Percentiles rank a stretch among this genome's conserved stretches.
Conservation (phyloP, 2,888 invertebrate genomes). For the Morinoia aosen region DNA sequence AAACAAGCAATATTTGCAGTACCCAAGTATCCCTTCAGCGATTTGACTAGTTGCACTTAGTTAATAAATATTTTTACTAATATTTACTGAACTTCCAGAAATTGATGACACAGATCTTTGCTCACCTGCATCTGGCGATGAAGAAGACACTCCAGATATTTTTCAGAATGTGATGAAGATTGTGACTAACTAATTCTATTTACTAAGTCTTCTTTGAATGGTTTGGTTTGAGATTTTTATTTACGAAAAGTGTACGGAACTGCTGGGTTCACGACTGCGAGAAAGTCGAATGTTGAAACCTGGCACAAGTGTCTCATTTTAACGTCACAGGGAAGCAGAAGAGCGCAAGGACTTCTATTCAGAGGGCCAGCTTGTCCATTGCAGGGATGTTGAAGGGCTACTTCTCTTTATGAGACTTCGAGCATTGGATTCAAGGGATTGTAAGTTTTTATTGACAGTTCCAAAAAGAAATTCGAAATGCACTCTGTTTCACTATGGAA, state of each 20-base stretch:
- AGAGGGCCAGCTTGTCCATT: constrained; percentile 26
- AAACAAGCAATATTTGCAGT: constrained; percentile 50
- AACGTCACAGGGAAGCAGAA: constrained; percentile 50
- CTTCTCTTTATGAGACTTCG: neutral
- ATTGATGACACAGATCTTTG: constrained; percentile 34
- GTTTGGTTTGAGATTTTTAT: constrained; percentile 43
- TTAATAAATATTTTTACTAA: constrained; percentile 42
- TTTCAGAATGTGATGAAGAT: constrained; percentile 17
- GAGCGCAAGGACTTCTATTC: constrained; percentile 42
- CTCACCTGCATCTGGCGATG: neutral
- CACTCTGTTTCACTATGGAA: constrained; percentile 40
- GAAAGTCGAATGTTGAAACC: constrained; percentile 25
- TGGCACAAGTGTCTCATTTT: constrained; percentile 54
- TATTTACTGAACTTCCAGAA: constrained; percentile 46
- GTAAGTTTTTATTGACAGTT: constrained; percentile 56
- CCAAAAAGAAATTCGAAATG: constrained; percentile 58
- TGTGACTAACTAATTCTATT: constrained; percentile 33
- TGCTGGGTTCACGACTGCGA: constrained; percentile 47
- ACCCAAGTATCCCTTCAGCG: constrained; percentile 50
- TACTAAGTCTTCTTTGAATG: constrained; percentile 50
- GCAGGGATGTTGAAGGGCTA: too few species aligned
- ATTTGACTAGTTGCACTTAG: neutral
- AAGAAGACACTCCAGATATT: neutral
- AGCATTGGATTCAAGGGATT: constrained; percentile 25
- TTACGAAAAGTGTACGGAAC: constrained; percentile 47